Evolutionary conservation across 2,888 invertebrate species (phyloP).

Genomic region (Lapara coniferarum): DNA sequence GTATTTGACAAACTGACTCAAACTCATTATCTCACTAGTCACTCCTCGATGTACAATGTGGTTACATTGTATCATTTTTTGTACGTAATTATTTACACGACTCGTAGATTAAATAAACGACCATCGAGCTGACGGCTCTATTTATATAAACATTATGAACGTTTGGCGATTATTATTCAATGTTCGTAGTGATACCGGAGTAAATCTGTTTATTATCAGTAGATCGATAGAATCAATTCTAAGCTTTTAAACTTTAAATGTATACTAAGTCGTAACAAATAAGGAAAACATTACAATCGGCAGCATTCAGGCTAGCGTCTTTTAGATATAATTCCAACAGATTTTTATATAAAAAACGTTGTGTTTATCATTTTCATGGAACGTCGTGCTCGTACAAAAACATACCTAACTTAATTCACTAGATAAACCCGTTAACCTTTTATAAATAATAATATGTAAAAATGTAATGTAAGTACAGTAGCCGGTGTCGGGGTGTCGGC

Average conservation of each 20-base stretch:
- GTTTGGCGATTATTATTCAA: slow-evolving; percentile 22
- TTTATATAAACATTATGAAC: slow-evolving; percentile 24
- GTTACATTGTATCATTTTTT: slow-evolving; percentile 38
- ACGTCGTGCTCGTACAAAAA: slow-evolving; percentile 33
- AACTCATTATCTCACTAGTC: slow-evolving; percentile 57
- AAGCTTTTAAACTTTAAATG: not conserved
- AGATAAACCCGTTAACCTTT: slow-evolving; percentile 43
- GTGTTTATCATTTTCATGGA: slow-evolving; percentile 23
- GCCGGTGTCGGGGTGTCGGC: not conserved
- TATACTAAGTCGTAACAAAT: not conserved
- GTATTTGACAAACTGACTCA: slow-evolving; percentile 71
- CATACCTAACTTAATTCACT: slow-evolving; percentile 37
- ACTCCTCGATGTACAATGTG: slow-evolving; percentile 38
- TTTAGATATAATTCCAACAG: slow-evolving; percentile 1
- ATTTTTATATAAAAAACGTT: slow-evolving; percentile 14
- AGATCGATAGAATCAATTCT: not conserved
- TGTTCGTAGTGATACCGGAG: slow-evolving; percentile 13
- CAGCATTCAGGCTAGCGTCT: not conserved
- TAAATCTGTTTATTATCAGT: slow-evolving; percentile 11
- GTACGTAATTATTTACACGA: slow-evolving; percentile 25
- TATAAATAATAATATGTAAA: slow-evolving; percentile 31
- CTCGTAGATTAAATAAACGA: slow-evolving; percentile 25
- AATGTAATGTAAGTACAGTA: slow-evolving; percentile 26
- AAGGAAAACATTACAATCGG: not conserved
- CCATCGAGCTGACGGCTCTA: slow-evolving; percentile 8